Conservation (phyloP, 2,113 vertebrate genomes). For the Myotis davidii region DNA sequence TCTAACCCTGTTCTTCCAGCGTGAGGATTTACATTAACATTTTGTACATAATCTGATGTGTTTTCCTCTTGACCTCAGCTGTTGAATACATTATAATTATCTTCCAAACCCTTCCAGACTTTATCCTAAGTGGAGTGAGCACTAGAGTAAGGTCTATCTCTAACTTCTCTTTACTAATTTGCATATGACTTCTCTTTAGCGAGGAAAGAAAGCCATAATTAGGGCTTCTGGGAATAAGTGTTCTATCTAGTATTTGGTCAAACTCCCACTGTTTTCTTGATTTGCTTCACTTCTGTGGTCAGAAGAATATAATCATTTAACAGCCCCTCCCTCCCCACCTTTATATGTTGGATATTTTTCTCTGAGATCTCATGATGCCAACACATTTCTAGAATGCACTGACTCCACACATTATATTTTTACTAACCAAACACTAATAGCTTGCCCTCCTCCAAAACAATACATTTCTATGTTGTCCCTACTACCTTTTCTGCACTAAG, state of each 20-base stretch:
- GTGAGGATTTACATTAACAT: background rate
- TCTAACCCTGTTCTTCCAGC: background rate
- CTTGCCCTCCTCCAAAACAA: background rate
- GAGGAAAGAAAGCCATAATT: background rate
- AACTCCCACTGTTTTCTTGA: background rate
- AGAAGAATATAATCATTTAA: background rate
- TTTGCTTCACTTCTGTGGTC: background rate
- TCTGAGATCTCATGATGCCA: background rate
- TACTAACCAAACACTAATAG: background rate
- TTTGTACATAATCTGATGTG: background rate
- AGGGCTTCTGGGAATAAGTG: background rate
- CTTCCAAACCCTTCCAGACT: background rate
- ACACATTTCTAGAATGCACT: background rate
- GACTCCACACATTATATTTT: background rate
- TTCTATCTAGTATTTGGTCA: background rate
- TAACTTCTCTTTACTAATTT: background rate
- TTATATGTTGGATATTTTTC: background rate
- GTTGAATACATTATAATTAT: background rate
- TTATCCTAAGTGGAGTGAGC: background rate
- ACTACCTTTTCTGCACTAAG: background rate
- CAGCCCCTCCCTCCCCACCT: fast-evolving
- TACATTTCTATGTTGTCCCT: background rate
- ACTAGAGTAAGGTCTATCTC: background rate
- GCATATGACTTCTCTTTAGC: background rate
- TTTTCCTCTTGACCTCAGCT: background rate